Percentiles rank a stretch among this genome's conserved stretches.
phyloP scores from a whole-genome alignment of 2,888 invertebrate genomes.

The Chesias legatella region DNA sequence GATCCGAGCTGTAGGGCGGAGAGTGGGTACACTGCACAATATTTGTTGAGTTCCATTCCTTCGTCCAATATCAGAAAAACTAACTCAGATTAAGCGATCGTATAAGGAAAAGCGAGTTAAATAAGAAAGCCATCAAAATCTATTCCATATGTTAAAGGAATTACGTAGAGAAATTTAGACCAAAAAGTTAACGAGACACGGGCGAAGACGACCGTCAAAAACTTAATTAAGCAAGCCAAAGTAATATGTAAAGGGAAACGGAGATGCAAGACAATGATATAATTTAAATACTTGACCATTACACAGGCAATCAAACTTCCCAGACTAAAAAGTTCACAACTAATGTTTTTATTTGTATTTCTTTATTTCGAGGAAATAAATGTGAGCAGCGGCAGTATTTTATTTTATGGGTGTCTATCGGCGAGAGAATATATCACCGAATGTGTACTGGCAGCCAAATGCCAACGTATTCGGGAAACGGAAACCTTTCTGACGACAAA shows the following conservation, averaged over 20 bases:
- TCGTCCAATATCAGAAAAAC: background rate
- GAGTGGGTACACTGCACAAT: background rate
- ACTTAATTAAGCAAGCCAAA: slow-evolving; percentile 22
- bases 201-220: slow-evolving; percentile 13
- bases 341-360: slow-evolving; percentile 27
- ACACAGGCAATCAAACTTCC: slow-evolving; percentile 60
- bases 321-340: slow-evolving; percentile 54
- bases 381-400: slow-evolving; percentile 45
- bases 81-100: background rate
- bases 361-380: slow-evolving; percentile 33
- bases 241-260: slow-evolving; percentile 17
- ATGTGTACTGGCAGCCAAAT: slow-evolving; percentile 37
- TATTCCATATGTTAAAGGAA: no score
- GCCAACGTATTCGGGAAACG: slow-evolving; percentile 38
- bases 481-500: slow-evolving; percentile 39
- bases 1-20: slow-evolving; percentile 9
- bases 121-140: no score
- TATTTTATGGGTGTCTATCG: slow-evolving; percentile 45
- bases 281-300: slow-evolving; percentile 52
- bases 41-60: slow-evolving; percentile 1
- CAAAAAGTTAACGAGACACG: slow-evolving; percentile 3
- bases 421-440: slow-evolving; percentile 47
- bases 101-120: no score
- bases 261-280: slow-evolving; percentile 27
- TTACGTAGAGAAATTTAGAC: slow-evolving; percentile 7